A percentile compares a stretch with the other conserved stretches of the same genome.
Evolutionary conservation across 1,140 invertebrate species (phyloP).

Genomic region (Drosophila nannoptera): DNA sequence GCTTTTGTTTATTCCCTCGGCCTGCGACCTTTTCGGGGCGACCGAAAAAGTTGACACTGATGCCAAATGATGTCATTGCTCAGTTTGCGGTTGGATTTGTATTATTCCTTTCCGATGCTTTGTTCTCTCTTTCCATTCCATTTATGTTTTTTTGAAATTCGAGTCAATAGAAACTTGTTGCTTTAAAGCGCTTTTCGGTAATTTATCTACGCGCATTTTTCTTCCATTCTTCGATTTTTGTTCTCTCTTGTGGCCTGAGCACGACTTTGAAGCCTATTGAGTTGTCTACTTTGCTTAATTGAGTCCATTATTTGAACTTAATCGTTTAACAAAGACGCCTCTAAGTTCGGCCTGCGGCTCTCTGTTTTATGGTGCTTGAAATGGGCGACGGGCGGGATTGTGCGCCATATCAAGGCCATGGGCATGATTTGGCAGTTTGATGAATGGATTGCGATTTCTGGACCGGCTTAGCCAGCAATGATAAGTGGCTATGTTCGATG

Average conservation of each 20-base stretch:
- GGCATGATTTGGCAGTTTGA: slow-evolving; percentile 1
- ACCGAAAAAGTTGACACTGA: slow-evolving; percentile 64
- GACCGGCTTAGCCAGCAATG: not conserved
- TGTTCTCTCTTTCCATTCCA: slow-evolving; percentile 32
- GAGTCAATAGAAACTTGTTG: slow-evolving; percentile 44
- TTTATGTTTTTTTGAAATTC: slow-evolving; percentile 29
- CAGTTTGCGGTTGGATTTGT: slow-evolving; percentile 43
- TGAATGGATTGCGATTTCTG: not conserved
- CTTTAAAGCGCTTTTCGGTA: slow-evolving; percentile 21
- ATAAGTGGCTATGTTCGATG: not conserved
- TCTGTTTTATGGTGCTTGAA: slow-evolving; percentile 20
- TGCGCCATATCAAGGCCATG: slow-evolving; percentile 2
- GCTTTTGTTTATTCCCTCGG: slow-evolving; percentile 17
- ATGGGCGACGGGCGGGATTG: not conserved
- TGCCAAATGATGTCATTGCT: slow-evolving; percentile 72
- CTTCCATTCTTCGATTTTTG: slow-evolving; percentile 27
- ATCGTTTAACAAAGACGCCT: slow-evolving; percentile 56
- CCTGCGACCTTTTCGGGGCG: slow-evolving; percentile 41
- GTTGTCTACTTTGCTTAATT: slow-evolving; percentile 73
- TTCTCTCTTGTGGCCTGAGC: slow-evolving; percentile 8
- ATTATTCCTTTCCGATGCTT: slow-evolving; percentile 37
- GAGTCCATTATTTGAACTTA: slow-evolving; percentile 66
- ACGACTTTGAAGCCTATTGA: slow-evolving; percentile 55
- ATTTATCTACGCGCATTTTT: slow-evolving; percentile 44
- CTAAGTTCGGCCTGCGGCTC: slow-evolving; percentile 31